These are phyloP conservation scores for Lagocephalus sceleratus DNA, from an alignment of 2,797 vertebrate genomes.

Conservation along the genomic window DNA sequence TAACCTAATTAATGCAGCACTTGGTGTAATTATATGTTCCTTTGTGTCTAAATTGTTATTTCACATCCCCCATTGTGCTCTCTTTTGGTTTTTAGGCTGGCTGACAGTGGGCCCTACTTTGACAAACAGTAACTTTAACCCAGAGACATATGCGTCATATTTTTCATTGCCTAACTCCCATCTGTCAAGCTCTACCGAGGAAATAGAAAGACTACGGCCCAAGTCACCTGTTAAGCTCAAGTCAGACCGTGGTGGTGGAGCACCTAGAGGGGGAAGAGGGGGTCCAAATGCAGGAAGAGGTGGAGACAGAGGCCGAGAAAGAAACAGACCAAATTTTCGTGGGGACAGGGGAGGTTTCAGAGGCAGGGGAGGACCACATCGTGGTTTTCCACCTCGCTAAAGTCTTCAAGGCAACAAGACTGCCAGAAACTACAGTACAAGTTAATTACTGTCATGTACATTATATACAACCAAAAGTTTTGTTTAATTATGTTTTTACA, in stretches of 20 bases:
- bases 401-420: slow-evolving; percentile 1
- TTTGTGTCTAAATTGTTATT: not conserved
- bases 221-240: slow-evolving; percentile 92
- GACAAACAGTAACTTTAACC: slow-evolving; percentile 98
- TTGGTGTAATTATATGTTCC: not conserved
- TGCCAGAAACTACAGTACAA: not conserved
- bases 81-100: slow-evolving; percentile 80
- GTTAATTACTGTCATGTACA: slow-evolving; percentile 1
- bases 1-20: not conserved
- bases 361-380: slow-evolving; percentile 87
- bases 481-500: not conserved
- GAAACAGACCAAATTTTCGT: slow-evolving; percentile 92
- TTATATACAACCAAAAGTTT: not conserved
- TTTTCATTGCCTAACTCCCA: slow-evolving; percentile 84
- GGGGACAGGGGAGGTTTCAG: slow-evolving; percentile 92
- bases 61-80: not conserved
- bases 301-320: slow-evolving; percentile 89
- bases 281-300: slow-evolving; percentile 86
- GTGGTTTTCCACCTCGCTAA: slow-evolving; percentile 90
- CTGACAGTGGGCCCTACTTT: slow-evolving; percentile 94
- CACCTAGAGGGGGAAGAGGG: slow-evolving; percentile 86
- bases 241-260: slow-evolving; percentile 87
- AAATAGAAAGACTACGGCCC: slow-evolving; percentile 94
- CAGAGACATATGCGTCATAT: slow-evolving; percentile 85
- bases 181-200: slow-evolving; percentile 92